Percentiles rank a stretch among this genome's conserved stretches.
Evolutionary conservation across 2,113 vertebrate genomes (phyloP).

Genomic region (Odontesthes bonariensis): DNA sequence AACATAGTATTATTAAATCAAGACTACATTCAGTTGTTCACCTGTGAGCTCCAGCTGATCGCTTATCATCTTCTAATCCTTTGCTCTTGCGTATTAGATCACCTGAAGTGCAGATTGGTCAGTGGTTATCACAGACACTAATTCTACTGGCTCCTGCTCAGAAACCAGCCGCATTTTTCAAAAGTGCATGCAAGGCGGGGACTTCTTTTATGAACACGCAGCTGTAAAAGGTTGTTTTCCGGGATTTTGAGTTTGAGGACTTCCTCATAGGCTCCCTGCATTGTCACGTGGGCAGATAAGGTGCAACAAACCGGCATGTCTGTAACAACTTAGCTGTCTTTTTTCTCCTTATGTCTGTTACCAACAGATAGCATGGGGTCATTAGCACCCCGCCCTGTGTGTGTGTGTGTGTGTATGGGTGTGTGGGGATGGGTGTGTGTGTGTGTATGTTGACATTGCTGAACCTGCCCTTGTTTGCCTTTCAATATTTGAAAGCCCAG

Average conservation of each 20-base stretch:
- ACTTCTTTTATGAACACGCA: constrained; percentile 4
- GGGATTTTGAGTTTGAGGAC: background rate
- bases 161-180: constrained; percentile 19
- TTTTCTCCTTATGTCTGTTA: constrained; percentile 41
- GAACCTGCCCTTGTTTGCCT: constrained; percentile 50
- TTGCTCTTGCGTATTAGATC: background rate
- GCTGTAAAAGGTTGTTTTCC: background rate
- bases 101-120: constrained; percentile 9
- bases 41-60: too few species aligned
- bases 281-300: constrained; percentile 35
- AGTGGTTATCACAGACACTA: constrained; percentile 16
- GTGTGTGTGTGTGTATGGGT: constrained; percentile 27
- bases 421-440: constrained; percentile 23
- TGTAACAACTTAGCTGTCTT: constrained; percentile 10
- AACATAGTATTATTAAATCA: background rate
- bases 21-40: too few species aligned
- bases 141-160: constrained; percentile 45
- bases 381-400: constrained; percentile 40
- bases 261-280: constrained; percentile 1
- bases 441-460: constrained; percentile 35
- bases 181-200: background rate
- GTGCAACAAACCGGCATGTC: constrained; percentile 1
- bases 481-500: constrained; percentile 55
- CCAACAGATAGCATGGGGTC: constrained; percentile 47
- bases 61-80: background rate